Percentiles rank a stretch among this genome's conserved stretches.
Conservation (phyloP, 2,113 vertebrate species). For the Gila orcuttii region DNA sequence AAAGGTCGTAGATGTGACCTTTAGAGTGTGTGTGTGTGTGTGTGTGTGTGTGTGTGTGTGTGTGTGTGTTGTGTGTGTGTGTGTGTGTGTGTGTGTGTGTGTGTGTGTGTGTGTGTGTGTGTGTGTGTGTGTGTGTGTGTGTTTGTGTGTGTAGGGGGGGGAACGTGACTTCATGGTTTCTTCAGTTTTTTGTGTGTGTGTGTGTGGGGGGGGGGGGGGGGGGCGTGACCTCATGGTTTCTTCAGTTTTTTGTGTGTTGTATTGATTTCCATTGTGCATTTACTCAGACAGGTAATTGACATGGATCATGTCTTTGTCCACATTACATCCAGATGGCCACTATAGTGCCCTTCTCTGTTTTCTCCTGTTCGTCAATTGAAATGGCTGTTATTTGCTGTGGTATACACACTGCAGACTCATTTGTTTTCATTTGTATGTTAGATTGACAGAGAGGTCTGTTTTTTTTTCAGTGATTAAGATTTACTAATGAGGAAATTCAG, state of each 20-base stretch:
- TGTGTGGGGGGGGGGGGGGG: no score
- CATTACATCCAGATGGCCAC: not conserved
- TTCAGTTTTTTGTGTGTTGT: not conserved
- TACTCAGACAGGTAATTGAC: slow-evolving; percentile 18
- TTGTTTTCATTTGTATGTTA: slow-evolving; percentile 55
- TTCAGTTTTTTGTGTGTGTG: no score
- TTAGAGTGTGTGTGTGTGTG: slow-evolving; percentile 17
- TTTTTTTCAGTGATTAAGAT: slow-evolving; percentile 50
- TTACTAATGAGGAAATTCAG: slow-evolving; percentile 58
- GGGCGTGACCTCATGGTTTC: not conserved
- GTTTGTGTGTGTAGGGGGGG: no score
- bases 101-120: no score
- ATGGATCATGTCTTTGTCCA: slow-evolving; percentile 29
- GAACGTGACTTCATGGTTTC: no score
- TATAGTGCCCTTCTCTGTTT: slow-evolving; percentile 25
- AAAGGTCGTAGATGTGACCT: not conserved
- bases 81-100: no score
- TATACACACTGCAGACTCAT: slow-evolving; percentile 42
- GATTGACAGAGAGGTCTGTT: slow-evolving; percentile 34
- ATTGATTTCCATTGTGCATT: slow-evolving; percentile 16
- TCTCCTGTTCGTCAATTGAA: slow-evolving; percentile 45
- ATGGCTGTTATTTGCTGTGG: slow-evolving; percentile 46
- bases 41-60: no score
- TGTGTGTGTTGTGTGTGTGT: no score
- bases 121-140: no score